Evolutionary conservation across 2,888 invertebrate species (phyloP), one percentile per base, ranked within the genome.

Genomic region (Spodoptera exigua): DNA sequence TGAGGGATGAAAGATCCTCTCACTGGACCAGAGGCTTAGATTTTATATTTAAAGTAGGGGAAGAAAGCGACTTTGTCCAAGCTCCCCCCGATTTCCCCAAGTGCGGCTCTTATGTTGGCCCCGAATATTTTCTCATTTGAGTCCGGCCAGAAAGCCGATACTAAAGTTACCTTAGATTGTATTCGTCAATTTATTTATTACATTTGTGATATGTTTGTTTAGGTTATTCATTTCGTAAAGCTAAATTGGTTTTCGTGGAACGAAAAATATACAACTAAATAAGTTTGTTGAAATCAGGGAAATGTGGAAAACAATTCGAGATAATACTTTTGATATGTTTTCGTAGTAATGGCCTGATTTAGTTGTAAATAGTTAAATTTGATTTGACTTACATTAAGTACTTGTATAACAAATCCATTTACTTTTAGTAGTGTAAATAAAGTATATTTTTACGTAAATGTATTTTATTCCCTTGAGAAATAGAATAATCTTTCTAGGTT

Each of bases 21-120:
- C 96, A 96, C 71, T 96, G 97, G 95, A 96, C 97, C 0, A 95
- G 96, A 69, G 97, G 97, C 0, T 90, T 97, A 83, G 97, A 97
- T 67, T 94, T 97, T 56, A 95, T 97, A 27, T 85, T 97, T 13
- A 96, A 97, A 88, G 96, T 97, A 2, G 97, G 98, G 0, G 95
- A 95, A 45, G 81, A 91, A 34, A 85, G 90, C 17, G 95, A 97
- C 78, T 95, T 97, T 86, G 95, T 96, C 0, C 86, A 95, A 47
- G 94, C 96, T 0, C 97, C 98, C 0, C 85, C 95, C 16, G 95
- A 96, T 81, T 97, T 98, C 83, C 97, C 97, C 0, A 96, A 95
- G 73, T 97, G 98, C 82, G 97, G 97, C 11, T 96, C 96, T 58
- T 98, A 96, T 86, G 92, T 96, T 36, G 96, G 97, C 41, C 97